These are phyloP conservation scores for Poecile atricapillus DNA, from an alignment of 2,113 vertebrate species.

Conservation along the genomic window DNA sequence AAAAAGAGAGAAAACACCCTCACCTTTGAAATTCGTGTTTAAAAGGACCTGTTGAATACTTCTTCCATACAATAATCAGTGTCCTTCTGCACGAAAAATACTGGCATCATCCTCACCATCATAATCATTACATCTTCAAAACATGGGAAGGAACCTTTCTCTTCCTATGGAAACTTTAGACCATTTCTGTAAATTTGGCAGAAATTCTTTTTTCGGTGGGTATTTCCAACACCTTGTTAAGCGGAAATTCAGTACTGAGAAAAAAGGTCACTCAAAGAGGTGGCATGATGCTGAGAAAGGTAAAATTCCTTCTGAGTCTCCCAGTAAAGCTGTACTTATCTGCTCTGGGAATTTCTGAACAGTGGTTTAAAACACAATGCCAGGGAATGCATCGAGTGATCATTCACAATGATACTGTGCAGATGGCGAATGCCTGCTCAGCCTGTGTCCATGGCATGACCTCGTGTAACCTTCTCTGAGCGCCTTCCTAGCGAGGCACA, in stretches of 20 bases:
- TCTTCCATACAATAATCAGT: not conserved
- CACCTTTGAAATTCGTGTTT: not conserved
- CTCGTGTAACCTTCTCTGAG: not conserved
- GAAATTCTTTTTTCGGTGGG: not conserved
- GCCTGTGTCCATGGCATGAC: not conserved
- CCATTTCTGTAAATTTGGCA: constrained; percentile 1
- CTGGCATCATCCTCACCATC: not conserved
- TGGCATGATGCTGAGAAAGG: not conserved
- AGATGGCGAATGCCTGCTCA: not conserved
- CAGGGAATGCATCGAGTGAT: not conserved
- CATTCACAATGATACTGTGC: not conserved
- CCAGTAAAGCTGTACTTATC: not conserved
- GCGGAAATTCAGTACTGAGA: not conserved
- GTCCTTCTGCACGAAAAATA: not conserved
- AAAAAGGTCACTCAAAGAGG: not conserved
- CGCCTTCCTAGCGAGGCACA: not conserved
- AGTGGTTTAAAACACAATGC: not conserved
- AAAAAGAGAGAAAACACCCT: accelerated
- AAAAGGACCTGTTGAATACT: not conserved
- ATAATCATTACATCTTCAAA: not conserved
- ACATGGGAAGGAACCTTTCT: not conserved
- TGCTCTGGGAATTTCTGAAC: not conserved
- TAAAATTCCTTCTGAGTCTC: not conserved
- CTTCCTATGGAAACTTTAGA: not conserved
- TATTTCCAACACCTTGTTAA: not conserved